Percentiles rank a stretch among this genome's conserved stretches.
Conservation (phyloP, 2,888 invertebrate species). For the Leptopilina myrica region DNA sequence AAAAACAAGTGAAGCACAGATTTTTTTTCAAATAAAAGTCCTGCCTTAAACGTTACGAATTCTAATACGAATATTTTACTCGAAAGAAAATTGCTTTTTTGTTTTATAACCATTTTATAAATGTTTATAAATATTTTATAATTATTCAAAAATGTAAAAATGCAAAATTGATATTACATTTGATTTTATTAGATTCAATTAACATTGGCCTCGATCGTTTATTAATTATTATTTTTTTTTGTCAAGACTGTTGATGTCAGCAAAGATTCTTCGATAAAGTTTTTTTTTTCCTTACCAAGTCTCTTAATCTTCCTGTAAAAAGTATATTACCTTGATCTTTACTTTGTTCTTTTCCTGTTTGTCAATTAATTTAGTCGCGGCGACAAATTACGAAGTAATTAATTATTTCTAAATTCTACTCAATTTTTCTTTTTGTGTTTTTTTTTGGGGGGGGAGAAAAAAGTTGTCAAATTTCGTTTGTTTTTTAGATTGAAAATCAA, state of each 20-base stretch:
- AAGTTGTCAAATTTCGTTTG: no score
- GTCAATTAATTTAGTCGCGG: background rate
- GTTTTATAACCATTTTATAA: no score
- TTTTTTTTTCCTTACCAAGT: background rate
- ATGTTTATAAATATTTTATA: no score
- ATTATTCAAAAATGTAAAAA: no score
- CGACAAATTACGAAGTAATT: background rate
- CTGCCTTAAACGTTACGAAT: no score
- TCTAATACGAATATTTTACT: no score
- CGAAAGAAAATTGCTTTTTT: no score
- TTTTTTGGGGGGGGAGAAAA: background rate
- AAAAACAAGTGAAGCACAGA: no score
- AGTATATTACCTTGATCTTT: constrained; percentile 27
- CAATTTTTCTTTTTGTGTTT: background rate
- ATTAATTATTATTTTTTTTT: background rate
- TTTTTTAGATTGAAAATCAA: no score
- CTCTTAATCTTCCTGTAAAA: constrained; percentile 25
- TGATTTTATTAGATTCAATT: constrained; percentile 10
- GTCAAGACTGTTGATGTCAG: constrained; percentile 14
- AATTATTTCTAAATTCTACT: background rate
- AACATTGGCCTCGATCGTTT: constrained; percentile 14
- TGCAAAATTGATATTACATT: no score
- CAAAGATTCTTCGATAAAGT: constrained; percentile 13
- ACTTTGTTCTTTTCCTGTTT: constrained; percentile 20
- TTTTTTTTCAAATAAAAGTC: no score